Conservation (phyloP, 2,888 invertebrate genomes). For the Gryllus longicercus region DNA sequence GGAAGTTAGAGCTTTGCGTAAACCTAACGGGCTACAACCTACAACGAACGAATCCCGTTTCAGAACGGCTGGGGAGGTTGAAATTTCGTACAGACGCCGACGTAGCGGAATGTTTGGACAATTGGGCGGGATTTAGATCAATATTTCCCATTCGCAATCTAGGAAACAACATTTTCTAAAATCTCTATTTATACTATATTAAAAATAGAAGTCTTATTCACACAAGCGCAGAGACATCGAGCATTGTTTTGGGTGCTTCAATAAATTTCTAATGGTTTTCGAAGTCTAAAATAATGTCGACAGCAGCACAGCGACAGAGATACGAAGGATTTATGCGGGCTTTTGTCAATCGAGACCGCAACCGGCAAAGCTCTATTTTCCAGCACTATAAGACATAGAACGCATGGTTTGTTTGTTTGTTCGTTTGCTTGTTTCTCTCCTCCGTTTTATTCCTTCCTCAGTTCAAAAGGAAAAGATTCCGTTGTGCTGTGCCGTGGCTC, state of each 20-base stretch:
- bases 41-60: not conserved
- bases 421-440: not conserved
- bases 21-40: not conserved
- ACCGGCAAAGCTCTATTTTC: conserved; percentile 17
- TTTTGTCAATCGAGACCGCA: not conserved
- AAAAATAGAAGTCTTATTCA: not conserved
- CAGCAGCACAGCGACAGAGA: not conserved
- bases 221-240: not conserved
- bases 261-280: not conserved
- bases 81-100: not conserved
- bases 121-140: not conserved
- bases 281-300: not conserved
- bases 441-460: not conserved
- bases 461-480: not conserved
- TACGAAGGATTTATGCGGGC: not conserved
- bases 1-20: conserved; percentile 8
- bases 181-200: not conserved
- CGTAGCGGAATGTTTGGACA: no score
- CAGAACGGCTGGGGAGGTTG: not conserved
- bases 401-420: no score
- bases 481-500: not conserved
- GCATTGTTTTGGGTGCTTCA: conserved; percentile 9
- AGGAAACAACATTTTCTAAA: not conserved
- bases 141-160: not conserved
- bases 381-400: not conserved